Percentiles rank a stretch among this genome's conserved stretches.
phyloP scores from a whole-genome alignment of 92 coral and sea anemone species.

The Galaxea fascicularis region DNA sequence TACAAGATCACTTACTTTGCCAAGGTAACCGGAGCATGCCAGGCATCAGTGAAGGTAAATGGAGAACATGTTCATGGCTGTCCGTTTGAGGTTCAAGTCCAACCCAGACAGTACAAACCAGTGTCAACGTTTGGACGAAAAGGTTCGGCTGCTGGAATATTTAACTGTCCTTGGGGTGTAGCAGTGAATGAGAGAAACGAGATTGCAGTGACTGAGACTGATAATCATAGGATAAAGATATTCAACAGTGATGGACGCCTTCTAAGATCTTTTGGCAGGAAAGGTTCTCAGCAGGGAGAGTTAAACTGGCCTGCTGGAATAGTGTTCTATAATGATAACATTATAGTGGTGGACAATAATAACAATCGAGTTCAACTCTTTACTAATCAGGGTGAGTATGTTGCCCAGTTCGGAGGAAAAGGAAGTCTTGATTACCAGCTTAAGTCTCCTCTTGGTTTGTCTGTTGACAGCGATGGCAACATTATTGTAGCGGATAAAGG shows the following conservation, averaged over 20 bases:
- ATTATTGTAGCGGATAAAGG: conserved; percentile 33
- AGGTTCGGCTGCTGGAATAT: conserved; percentile 33
- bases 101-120: conserved; percentile 49
- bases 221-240: conserved; percentile 23
- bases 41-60: conserved; percentile 33
- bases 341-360: conserved; percentile 47
- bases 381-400: conserved; percentile 34
- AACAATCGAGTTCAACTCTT: conserved; percentile 54
- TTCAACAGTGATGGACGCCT: conserved; percentile 30
- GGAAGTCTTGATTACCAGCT: conserved; percentile 41
- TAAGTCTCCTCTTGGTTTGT: conserved; percentile 25
- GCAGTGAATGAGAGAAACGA: conserved; percentile 33
- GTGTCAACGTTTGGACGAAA: conserved; percentile 33
- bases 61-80: conserved; percentile 48
- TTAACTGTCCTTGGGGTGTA: conserved; percentile 20
- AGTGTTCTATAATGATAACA: conserved; percentile 24
- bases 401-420: conserved; percentile 39
- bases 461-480: conserved; percentile 26
- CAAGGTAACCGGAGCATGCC: conserved; percentile 25
- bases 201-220: conserved; percentile 38
- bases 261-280: conserved; percentile 46
- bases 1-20: conserved; percentile 45
- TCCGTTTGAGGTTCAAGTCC: conserved; percentile 42
- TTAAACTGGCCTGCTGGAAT: conserved; percentile 54
- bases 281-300: conserved; percentile 34